These are phyloP conservation scores for Eubasilissa splendida DNA, from an alignment of 2,888 invertebrate genomes.

Conservation along the genomic window DNA sequence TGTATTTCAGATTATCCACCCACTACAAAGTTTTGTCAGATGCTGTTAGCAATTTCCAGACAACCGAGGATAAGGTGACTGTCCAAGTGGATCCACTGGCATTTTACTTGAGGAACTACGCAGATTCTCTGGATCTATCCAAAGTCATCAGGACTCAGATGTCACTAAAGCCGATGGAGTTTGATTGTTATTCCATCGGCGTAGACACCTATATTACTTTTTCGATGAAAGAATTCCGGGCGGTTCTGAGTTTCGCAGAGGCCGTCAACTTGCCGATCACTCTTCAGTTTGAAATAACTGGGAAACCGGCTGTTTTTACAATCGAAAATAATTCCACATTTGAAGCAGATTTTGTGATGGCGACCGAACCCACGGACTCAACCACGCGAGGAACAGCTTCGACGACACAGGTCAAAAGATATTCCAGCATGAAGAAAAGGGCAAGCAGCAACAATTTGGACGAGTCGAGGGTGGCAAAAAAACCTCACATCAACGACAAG, in stretches of 20 bases:
- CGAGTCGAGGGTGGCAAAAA: slow-evolving; percentile 62
- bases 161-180: slow-evolving; percentile 80
- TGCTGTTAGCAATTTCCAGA: slow-evolving; percentile 86
- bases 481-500: slow-evolving; percentile 64
- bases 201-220: slow-evolving; percentile 85
- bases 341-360: slow-evolving; percentile 86
- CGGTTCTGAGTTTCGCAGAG: slow-evolving; percentile 86
- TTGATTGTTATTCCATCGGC: slow-evolving; percentile 78
- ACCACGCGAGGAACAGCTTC: slow-evolving; percentile 65
- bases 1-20: slow-evolving; percentile 70
- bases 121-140: slow-evolving; percentile 77
- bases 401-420: slow-evolving; percentile 63
- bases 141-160: slow-evolving; percentile 86
- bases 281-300: slow-evolving; percentile 83
- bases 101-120: slow-evolving; percentile 83
- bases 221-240: slow-evolving; percentile 87
- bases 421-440: slow-evolving; percentile 64
- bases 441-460: slow-evolving; percentile 62
- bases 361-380: slow-evolving; percentile 78
- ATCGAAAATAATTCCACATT: slow-evolving; percentile 82
- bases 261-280: slow-evolving; percentile 78
- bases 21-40: slow-evolving; percentile 80
- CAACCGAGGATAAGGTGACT: slow-evolving; percentile 86
- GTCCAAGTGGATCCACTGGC: slow-evolving; percentile 78
- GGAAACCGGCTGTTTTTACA: slow-evolving; percentile 83